These are phyloP conservation scores for Centropyge bicolor DNA, from an alignment of 2,797 vertebrate species.

Conservation along the genomic window DNA sequence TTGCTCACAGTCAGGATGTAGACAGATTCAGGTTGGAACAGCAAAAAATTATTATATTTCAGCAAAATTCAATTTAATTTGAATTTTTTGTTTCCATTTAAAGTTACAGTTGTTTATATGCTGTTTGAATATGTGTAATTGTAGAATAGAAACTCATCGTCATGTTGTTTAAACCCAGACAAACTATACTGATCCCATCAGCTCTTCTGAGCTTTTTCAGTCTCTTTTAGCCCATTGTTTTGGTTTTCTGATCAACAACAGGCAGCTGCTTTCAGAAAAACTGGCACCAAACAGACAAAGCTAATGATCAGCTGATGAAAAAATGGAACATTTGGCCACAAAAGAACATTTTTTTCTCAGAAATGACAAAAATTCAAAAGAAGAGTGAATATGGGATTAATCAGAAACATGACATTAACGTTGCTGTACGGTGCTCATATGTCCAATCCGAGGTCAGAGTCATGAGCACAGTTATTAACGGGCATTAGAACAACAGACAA, in stretches of 20 bases:
- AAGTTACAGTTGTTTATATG: background rate
- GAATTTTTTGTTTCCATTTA: background rate
- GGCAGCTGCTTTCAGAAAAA: no score
- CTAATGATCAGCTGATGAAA: background rate
- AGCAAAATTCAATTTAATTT: background rate
- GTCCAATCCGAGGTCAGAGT: conserved; percentile 5
- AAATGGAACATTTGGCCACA: background rate
- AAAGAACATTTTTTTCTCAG: background rate
- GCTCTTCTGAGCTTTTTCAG: background rate
- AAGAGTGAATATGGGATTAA: background rate
- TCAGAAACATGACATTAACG: background rate
- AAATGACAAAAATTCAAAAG: background rate
- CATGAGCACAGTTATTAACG: background rate
- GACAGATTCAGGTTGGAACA: background rate
- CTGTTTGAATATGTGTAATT: background rate
- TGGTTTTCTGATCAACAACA: no score
- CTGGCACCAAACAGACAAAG: background rate
- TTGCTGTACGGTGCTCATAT: background rate
- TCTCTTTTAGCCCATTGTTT: conserved; percentile 8
- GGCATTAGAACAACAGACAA: conserved; percentile 12
- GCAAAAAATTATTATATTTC: no score
- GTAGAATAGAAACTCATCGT: background rate
- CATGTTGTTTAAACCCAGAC: no score
- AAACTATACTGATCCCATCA: background rate
- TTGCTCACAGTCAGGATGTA: background rate